Percentiles rank a stretch among this genome's conserved stretches.
phyloP scores from a whole-genome alignment of 1,140 invertebrate genomes.

The Lepidurus packardi region DNA sequence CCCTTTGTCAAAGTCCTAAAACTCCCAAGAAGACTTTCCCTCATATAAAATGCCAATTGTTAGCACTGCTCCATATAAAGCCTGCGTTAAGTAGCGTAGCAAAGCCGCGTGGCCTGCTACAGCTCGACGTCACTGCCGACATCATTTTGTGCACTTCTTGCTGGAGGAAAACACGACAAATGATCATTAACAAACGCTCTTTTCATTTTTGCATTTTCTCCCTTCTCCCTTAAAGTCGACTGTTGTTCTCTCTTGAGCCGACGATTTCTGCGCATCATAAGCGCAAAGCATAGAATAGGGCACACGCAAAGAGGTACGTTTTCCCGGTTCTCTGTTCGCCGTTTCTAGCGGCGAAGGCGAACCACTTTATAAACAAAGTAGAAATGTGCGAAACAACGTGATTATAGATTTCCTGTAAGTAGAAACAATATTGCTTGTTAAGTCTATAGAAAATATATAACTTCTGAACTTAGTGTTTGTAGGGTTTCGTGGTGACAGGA shows the following conservation, averaged over 20 bases:
- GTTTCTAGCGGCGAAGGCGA: no score
- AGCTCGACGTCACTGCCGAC: conserved; percentile 16
- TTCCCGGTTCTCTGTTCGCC: no score
- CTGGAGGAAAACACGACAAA: conserved; percentile 18
- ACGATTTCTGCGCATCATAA: no score
- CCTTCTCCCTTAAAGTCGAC: no score
- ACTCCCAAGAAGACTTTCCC: neutral
- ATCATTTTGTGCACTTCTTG: conserved; percentile 22
- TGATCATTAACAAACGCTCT: neutral
- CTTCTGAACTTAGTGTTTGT: neutral
- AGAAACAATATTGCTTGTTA: no score
- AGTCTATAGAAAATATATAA: neutral
- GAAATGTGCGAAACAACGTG: no score
- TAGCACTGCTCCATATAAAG: conserved; percentile 9
- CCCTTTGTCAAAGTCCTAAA: neutral
- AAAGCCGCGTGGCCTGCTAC: conserved; percentile 5
- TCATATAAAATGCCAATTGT: conserved; percentile 9
- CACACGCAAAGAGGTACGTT: no score
- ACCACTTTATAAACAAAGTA: no score
- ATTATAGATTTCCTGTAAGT: no score
- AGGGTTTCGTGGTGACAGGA: neutral
- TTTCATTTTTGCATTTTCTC: neutral
- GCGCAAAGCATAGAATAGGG: no score
- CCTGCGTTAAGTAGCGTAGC: conserved; percentile 11
- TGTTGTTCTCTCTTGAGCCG: no score